Evolutionary conservation across 2,113 vertebrate genomes (phyloP).

Genomic region (Ondatra zibethicus): DNA sequence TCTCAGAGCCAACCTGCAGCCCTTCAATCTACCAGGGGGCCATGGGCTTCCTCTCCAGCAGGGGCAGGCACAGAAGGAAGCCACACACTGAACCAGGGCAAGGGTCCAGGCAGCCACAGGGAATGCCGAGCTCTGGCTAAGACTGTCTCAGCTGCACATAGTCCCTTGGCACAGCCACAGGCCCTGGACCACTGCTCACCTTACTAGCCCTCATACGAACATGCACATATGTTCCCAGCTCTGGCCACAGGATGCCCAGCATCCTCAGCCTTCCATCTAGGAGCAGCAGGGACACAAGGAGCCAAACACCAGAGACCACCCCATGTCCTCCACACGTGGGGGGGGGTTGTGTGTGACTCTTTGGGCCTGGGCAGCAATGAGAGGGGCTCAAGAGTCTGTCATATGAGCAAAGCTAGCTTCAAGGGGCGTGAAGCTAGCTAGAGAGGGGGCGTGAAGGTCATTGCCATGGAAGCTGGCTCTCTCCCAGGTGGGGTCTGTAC

Average conservation of each 20-base stretch:
- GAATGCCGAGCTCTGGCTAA: neutral
- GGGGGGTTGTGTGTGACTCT: neutral
- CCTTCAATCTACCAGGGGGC: neutral
- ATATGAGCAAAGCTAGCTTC: neutral
- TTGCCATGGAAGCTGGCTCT: accelerated
- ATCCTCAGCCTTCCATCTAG: neutral
- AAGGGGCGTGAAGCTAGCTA: neutral
- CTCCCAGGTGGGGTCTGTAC: accelerated
- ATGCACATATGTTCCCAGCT: accelerated
- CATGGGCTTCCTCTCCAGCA: too few species aligned
- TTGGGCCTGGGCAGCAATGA: neutral
- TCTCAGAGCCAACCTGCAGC: neutral
- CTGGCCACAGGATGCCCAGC: neutral
- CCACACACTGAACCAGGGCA: neutral
- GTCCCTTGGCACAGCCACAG: accelerated
- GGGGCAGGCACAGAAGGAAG: neutral
- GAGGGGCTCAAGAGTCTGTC: neutral
- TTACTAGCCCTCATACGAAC: too few species aligned
- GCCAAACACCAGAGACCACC: neutral
- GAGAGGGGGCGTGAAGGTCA: neutral
- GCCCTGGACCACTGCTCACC: neutral
- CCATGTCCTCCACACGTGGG: neutral
- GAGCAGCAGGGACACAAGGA: neutral
- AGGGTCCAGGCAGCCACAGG: neutral
- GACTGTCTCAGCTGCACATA: accelerated